Percentiles rank a stretch among this genome's conserved stretches.
Evolutionary conservation across 2,888 invertebrate genomes (phyloP).

Genomic region (Ptilodon capucinus): DNA sequence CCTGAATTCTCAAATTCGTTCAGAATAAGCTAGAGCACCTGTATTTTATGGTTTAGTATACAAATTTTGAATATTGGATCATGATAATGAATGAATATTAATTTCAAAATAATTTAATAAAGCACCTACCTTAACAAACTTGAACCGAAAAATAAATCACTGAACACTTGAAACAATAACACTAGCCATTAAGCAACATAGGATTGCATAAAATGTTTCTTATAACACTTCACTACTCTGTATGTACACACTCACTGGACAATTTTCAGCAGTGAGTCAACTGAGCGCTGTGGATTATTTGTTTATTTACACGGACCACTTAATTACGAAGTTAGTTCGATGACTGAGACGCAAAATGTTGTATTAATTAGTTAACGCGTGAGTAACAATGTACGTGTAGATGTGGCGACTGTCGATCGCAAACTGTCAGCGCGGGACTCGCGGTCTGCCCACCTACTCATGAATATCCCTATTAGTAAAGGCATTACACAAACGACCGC

Average conservation of each 20-base stretch:
- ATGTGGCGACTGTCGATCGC: constrained; percentile 53
- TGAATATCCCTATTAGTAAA: constrained; percentile 65
- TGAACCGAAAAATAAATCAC: constrained; percentile 5
- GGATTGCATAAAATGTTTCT: constrained; percentile 11
- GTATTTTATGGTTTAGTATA: too few relatives aligned
- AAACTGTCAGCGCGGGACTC: constrained; percentile 57
- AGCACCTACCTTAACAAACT: not conserved
- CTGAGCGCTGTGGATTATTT: constrained; percentile 39
- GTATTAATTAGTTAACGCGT: constrained; percentile 17
- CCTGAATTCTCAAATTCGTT: too few relatives aligned
- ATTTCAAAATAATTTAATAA: not conserved
- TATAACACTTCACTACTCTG: constrained; percentile 19
- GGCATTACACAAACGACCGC: constrained; percentile 58
- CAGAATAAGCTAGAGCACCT: too few relatives aligned
- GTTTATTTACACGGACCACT: constrained; percentile 60
- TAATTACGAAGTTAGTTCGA: constrained; percentile 20
- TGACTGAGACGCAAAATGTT: constrained; percentile 12
- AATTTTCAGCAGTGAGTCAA: constrained; percentile 48
- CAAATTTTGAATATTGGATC: too few relatives aligned
- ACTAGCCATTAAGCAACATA: constrained; percentile 21
- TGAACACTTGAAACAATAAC: constrained; percentile 14
- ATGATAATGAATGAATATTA: not conserved
- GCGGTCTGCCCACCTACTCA: constrained; percentile 50
- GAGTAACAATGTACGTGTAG: constrained; percentile 51
- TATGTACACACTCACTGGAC: constrained; percentile 20